A percentile compares a stretch with the other conserved stretches of the same genome.
Conservation (phyloP, 2,888 invertebrate species). For the Rhyacophila evoluta region DNA sequence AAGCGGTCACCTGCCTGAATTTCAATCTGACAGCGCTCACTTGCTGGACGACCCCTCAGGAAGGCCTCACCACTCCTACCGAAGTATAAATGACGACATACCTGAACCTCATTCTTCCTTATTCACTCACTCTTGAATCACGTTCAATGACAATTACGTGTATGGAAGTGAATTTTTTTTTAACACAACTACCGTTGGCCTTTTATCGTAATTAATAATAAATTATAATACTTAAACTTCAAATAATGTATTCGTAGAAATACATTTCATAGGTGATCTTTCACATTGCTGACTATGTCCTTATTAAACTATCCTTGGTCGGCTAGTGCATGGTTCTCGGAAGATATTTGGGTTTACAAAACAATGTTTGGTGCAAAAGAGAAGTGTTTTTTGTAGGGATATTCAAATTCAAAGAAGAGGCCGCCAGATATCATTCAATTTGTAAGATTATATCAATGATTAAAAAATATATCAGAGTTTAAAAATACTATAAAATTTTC, state of each 20-base stretch:
- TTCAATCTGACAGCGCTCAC: conserved; percentile 59
- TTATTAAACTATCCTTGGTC: neutral
- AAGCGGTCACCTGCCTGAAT: conserved; percentile 60
- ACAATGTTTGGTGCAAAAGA: neutral
- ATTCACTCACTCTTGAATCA: neutral
- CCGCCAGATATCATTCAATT: neutral
- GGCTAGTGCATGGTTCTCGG: neutral
- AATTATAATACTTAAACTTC: neutral
- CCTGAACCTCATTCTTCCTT: neutral
- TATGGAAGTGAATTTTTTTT: neutral
- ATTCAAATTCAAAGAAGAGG: neutral
- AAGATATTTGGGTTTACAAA: neutral
- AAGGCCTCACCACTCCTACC: conserved; percentile 72
- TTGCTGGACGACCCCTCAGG: conserved; percentile 59
- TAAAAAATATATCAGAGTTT: conserved; percentile 10
- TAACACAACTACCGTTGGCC: neutral
- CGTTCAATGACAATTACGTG: neutral
- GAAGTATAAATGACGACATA: conserved; percentile 70
- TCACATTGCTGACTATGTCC: neutral
- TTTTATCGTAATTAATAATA: neutral
- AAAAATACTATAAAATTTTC: neutral
- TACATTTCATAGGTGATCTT: neutral
- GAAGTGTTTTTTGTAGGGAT: neutral
- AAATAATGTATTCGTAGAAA: too few relatives aligned
- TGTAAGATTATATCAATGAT: neutral